Conservation (phyloP, 1,140 invertebrate species). For the Zophobas atratus region DNA sequence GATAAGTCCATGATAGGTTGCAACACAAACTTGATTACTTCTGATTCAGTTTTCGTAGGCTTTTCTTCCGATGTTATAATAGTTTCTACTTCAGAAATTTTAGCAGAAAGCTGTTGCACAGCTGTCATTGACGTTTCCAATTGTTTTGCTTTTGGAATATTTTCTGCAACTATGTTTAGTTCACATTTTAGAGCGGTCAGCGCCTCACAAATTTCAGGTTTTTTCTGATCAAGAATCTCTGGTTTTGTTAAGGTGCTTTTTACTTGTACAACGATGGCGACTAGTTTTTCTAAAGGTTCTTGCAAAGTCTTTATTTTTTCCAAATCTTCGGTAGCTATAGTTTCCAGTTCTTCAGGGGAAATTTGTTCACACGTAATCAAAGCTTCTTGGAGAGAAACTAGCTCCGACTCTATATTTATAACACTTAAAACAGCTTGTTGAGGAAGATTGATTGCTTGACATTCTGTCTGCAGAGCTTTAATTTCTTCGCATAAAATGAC, state of each 20-base stretch:
- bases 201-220: slow-evolving; percentile 24
- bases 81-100: slow-evolving; percentile 20
- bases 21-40: slow-evolving; percentile 14
- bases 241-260: slow-evolving; percentile 25
- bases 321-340: neutral
- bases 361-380: neutral
- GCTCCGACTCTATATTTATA: slow-evolving; percentile 10
- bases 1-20: slow-evolving; percentile 20
- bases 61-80: neutral
- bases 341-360: slow-evolving; percentile 5
- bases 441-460: slow-evolving; percentile 4
- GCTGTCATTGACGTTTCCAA: slow-evolving; percentile 1
- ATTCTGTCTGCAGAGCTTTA: neutral
- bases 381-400: slow-evolving; percentile 5
- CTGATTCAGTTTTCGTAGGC: slow-evolving; percentile 11
- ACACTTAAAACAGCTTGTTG: slow-evolving; percentile 24
- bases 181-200: slow-evolving; percentile 39
- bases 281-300: neutral
- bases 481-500: slow-evolving; percentile 10
- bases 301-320: slow-evolving; percentile 34
- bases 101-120: slow-evolving; percentile 30
- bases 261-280: slow-evolving; percentile 20
- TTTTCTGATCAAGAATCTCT: slow-evolving; percentile 20
- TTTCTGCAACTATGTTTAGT: slow-evolving; percentile 31
- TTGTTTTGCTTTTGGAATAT: slow-evolving; percentile 10